A percentile compares a stretch with the other conserved stretches of the same genome.
Evolutionary conservation across 2,888 invertebrate genomes (phyloP).

Genomic region (Mythimna ferrago): DNA sequence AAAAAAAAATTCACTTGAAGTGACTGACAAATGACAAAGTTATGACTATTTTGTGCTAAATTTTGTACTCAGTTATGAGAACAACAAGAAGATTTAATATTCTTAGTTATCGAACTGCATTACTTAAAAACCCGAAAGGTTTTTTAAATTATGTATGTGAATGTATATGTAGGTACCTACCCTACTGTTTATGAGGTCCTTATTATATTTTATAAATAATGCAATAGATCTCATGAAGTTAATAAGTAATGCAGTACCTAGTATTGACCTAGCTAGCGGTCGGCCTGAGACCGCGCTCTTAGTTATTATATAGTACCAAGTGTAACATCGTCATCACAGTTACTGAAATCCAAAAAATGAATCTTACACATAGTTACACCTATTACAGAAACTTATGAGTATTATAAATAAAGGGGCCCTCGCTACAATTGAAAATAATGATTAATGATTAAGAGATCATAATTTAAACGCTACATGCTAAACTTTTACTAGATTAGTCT

Average conservation of each 20-base stretch:
- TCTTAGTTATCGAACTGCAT: constrained; percentile 41
- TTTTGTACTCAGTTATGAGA: constrained; percentile 73
- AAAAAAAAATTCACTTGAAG: constrained; percentile 47
- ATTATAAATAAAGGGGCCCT: constrained; percentile 88
- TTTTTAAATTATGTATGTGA: constrained; percentile 9
- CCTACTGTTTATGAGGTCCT: constrained; percentile 1
- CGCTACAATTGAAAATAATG: constrained; percentile 88
- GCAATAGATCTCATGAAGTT: constrained; percentile 32
- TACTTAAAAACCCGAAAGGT: constrained; percentile 45
- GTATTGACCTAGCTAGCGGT: constrained; percentile 43
- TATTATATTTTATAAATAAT: constrained; percentile 17
- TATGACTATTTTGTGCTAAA: constrained; percentile 77
- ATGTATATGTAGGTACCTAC: constrained; percentile 11
- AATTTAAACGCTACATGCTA: constrained; percentile 88
- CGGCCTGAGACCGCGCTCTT: constrained; percentile 55
- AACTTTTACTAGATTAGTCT: constrained; percentile 87
- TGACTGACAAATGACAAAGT: constrained; percentile 47
- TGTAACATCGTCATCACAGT: constrained; percentile 75
- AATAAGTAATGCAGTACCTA: constrained; percentile 55
- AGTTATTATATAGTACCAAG: constrained; percentile 58
- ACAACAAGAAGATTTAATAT: constrained; percentile 55
- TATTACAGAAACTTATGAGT: constrained; percentile 89
- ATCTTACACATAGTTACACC: constrained; percentile 77
- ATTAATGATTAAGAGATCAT: constrained; percentile 91
- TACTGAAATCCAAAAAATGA: constrained; percentile 75